Percentiles rank a stretch among this genome's conserved stretches.
Evolutionary conservation across 2,888 invertebrate genomes (phyloP).

Genomic region (Caenorhabditis sp.): DNA sequence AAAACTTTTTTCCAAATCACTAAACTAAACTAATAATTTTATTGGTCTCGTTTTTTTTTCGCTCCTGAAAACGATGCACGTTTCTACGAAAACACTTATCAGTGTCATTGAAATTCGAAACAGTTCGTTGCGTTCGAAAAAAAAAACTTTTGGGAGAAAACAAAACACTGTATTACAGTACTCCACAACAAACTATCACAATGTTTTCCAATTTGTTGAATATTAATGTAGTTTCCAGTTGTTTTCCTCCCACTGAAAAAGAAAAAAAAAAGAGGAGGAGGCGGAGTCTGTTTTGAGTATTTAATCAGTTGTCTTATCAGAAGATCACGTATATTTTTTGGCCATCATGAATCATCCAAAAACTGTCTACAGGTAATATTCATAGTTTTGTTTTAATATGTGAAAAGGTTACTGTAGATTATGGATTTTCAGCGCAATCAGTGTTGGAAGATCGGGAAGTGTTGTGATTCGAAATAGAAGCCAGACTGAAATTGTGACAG

Average conservation of each 20-base stretch:
- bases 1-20: too few relatives aligned
- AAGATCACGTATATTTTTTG: too few relatives aligned
- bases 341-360: neutral
- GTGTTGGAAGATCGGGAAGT: slow-evolving; percentile 19
- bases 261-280: too few relatives aligned
- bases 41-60: neutral
- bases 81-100: neutral
- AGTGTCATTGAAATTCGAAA: neutral
- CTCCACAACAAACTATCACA: too few relatives aligned
- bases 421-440: slow-evolving; percentile 18
- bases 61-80: neutral
- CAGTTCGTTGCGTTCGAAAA: too few relatives aligned
- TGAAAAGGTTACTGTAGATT: neutral
- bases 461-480: slow-evolving; percentile 37
- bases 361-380: neutral
- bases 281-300: too few relatives aligned
- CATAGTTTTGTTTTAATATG: neutral
- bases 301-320: too few relatives aligned
- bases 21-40: too few relatives aligned
- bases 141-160: neutral
- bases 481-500: slow-evolving; percentile 24
- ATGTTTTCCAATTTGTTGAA: too few relatives aligned
- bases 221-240: too few relatives aligned
- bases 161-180: too few relatives aligned
- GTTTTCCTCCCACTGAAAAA: too few relatives aligned